Percentiles rank a stretch among this genome's conserved stretches.
Evolutionary conservation across 2,113 vertebrate genomes (phyloP).

Genomic region (Tamias sibiricus): DNA sequence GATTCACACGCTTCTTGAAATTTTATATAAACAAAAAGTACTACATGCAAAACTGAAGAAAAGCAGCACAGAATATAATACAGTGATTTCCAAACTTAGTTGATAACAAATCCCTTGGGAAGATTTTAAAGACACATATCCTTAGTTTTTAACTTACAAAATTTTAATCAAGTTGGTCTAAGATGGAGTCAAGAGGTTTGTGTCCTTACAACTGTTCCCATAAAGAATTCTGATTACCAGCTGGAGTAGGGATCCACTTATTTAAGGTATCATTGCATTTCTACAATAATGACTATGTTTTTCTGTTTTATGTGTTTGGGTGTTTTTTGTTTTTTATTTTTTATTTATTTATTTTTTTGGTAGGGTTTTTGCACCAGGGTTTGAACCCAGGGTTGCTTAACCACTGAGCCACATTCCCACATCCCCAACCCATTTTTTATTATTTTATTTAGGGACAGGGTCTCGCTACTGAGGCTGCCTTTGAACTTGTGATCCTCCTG

Average conservation of each 20-base stretch:
- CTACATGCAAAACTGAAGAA: background rate
- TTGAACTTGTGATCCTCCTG: no score
- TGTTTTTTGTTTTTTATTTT: no score
- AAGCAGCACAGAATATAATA: background rate
- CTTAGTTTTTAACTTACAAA: background rate
- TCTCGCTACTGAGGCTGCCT: no score
- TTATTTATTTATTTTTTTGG: no score
- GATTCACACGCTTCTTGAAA: background rate
- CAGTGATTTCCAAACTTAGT: background rate
- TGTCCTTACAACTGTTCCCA: background rate
- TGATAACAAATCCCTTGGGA: background rate
- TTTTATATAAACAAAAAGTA: background rate
- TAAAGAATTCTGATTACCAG: constrained; percentile 2
- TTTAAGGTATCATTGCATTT: background rate
- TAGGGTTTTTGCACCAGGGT: no score
- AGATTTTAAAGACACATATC: background rate
- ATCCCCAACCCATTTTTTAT: no score
- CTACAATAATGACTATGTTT: background rate
- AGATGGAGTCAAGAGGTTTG: background rate
- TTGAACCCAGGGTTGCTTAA: no score
- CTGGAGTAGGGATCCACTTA: background rate
- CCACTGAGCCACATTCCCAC: no score
- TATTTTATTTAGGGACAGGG: no score
- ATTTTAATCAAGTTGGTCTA: background rate
- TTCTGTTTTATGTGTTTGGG: background rate